Conservation (phyloP, 1,140 invertebrate species). For the Drosophila bocki region DNA sequence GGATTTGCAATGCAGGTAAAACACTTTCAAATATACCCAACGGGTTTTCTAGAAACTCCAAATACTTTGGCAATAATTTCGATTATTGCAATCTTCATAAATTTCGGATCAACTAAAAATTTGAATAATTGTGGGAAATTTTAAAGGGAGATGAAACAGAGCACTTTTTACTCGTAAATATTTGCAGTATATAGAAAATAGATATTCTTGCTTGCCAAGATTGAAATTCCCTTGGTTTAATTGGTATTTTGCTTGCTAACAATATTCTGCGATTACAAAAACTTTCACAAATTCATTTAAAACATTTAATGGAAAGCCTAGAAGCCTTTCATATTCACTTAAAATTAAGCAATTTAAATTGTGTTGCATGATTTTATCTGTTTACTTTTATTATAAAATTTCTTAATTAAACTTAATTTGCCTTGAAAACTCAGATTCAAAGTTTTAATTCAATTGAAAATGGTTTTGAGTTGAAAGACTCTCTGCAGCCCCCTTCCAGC, state of each 20-base stretch:
- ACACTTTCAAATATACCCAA: conserved; percentile 17
- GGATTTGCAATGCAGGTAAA: conserved; percentile 50
- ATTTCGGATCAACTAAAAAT: too few relatives aligned
- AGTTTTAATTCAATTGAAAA: conserved; percentile 2
- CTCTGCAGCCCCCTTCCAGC: background rate
- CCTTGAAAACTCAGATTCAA: background rate
- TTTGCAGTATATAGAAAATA: background rate
- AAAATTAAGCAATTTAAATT: background rate
- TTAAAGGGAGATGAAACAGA: background rate
- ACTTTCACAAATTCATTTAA: background rate
- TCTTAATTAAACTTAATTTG: background rate
- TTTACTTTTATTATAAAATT: background rate
- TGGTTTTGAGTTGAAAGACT: background rate
- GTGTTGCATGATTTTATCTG: background rate
- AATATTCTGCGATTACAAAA: too few relatives aligned
- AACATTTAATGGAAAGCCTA: background rate
- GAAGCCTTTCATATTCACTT: background rate
- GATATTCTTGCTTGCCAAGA: too few relatives aligned
- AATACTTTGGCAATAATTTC: background rate
- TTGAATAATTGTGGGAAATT: background rate
- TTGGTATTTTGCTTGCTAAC: too few relatives aligned
- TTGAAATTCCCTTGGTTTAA: background rate
- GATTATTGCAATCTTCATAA: background rate
- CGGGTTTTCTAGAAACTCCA: background rate
- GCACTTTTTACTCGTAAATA: background rate